Conservation (phyloP, 2,797 vertebrate species). For the Cheirogaleus major region DNA sequence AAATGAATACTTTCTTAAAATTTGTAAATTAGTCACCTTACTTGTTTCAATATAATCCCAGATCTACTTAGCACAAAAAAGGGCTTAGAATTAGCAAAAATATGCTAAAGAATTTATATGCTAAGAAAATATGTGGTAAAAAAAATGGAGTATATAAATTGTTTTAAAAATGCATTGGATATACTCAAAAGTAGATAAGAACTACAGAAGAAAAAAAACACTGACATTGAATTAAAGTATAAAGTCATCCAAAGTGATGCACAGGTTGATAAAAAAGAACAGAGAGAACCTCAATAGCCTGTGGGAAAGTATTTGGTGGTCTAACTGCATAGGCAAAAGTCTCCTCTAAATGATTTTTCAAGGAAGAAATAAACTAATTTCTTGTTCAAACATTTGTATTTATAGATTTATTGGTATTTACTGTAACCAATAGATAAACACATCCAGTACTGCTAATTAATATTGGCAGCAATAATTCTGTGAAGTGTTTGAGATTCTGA, state of each 20-base stretch:
- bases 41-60: not conserved
- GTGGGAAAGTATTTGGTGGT: not conserved
- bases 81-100: not conserved
- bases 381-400: not conserved
- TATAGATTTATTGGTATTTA: not conserved
- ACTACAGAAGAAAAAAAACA: not conserved
- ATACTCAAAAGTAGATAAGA: not conserved
- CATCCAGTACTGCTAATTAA: not conserved
- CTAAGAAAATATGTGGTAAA: not conserved
- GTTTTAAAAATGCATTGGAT: not conserved
- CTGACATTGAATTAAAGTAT: not conserved
- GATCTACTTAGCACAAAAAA: not conserved
- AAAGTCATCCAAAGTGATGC: not conserved
- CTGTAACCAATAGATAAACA: not conserved
- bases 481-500: not conserved
- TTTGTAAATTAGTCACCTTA: not conserved
- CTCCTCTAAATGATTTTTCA: not conserved
- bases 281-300: not conserved
- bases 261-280: not conserved
- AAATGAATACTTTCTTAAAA: not conserved
- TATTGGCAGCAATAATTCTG: not conserved
- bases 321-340: not conserved
- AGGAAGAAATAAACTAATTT: not conserved
- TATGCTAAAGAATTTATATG: not conserved
- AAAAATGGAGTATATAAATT: not conserved